Evolutionary conservation across 2,797 vertebrate genomes (phyloP).

Genomic region (Philypnodon macrostomus): DNA sequence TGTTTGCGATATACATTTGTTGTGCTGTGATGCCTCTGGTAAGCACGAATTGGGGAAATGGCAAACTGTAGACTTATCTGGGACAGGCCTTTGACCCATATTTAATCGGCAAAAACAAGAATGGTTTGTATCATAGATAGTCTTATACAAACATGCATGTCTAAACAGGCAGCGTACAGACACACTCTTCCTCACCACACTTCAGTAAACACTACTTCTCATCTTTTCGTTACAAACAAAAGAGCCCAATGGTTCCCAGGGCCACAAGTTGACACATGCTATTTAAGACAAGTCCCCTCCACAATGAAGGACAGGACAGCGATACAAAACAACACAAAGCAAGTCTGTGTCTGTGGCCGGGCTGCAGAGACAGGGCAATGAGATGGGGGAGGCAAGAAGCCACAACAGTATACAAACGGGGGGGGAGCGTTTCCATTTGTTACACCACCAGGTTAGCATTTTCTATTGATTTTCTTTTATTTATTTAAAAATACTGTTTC

Average conservation of each 20-base stretch:
- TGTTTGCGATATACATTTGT: too few species aligned
- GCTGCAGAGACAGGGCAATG: constrained; percentile 14
- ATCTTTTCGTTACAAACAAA: constrained; percentile 67
- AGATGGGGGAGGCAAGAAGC: constrained; percentile 6
- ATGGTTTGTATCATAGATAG: constrained; percentile 7
- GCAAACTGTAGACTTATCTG: too few species aligned
- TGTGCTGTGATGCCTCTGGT: too few species aligned
- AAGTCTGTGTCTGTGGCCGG: constrained; percentile 45
- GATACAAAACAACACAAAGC: constrained; percentile 61
- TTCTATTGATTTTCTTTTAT: too few species aligned
- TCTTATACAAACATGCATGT: constrained; percentile 12
- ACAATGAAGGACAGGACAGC: constrained; percentile 52
- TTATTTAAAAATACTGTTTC: too few species aligned
- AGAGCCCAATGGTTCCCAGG: constrained; percentile 63
- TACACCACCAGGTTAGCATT: too few species aligned
- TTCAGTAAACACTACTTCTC: constrained; percentile 65
- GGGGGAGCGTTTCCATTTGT: too few species aligned
- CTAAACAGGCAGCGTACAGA: constrained; percentile 43
- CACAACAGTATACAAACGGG: constrained; percentile 9
- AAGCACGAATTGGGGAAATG: too few species aligned
- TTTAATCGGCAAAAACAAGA: neutral
- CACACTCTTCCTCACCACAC: constrained; percentile 53
- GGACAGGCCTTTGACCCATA: neutral
- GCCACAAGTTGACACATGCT: constrained; percentile 69
- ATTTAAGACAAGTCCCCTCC: constrained; percentile 56